Base-by-base conservation (phyloP, 53 echinoderm and acorn worm species). In the Paelopatides confundens region DNA sequence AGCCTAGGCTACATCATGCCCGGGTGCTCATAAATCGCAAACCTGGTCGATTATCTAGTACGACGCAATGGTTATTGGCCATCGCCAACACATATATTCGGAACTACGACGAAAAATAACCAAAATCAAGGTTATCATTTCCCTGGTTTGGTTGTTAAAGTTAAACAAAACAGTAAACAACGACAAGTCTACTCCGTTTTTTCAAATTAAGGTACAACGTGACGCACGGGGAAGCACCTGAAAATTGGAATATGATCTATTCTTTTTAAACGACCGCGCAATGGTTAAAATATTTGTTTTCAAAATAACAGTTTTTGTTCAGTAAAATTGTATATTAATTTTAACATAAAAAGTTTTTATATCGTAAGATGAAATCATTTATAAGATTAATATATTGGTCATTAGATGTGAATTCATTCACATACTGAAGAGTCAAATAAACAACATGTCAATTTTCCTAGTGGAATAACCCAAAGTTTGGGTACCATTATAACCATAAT, bases 41-140 rank as follows among this genome's bases (percentile, higher is more conserved):
- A 74, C 74, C 74, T 74, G 74, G 74, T 13, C 74, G 43, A 40
- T 39, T 10, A 74, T 74, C 74, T 13, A 74, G 46, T 7, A 74
- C 74, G 12, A 74, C 24, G 11, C 74, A 74, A 74, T 74, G 74
- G 35, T 74, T 74, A 5, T 43, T n/a, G 15, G 74, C 74, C 74
- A 74, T 74, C 47, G 26, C 24, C 5, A 43, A 43, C 43, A 43
- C 43, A 10, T 43, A 12, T 43, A 43, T 43, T 43, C 43, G 43
- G 43, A 43, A 43, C n/a, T n/a, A 43, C 43, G 12, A 43, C 43
- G 8, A 43, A 12, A 12, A 43, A 10, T 43, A 43, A 43, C 43
- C 43, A 12, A 43, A 43, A 43, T 43, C 4, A 12, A 10, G 43
- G 43, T 12, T 43, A 43, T 43, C 43, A 43, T 43, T 43, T 43